Evolutionary conservation across 37 sponge, comb jelly and placozoan genomes (phyloP), one percentile per base, ranked within the genome.

Genomic region (Beroe forskalii): DNA sequence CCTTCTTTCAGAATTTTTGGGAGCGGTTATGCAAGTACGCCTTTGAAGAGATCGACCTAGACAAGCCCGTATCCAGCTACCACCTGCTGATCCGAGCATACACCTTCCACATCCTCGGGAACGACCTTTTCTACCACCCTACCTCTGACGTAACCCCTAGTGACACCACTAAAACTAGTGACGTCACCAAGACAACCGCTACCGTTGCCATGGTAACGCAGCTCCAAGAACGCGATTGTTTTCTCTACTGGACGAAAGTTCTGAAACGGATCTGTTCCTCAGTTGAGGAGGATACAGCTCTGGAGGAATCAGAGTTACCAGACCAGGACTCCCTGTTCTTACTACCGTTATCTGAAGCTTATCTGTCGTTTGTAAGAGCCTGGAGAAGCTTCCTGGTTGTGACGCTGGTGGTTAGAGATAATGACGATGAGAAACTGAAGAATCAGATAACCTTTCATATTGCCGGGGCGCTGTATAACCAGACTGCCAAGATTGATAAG

Each of bases 191-290:
- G 55, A 48, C 55, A 6, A 1, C 35, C 1, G 72, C 35, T 17
- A 69, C 72, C 39, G 27, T 32, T 33, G 38, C 27, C 86, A 80
- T 80, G 86, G 86, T 80, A 1, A 80, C 86, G 27, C 86, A 80
- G 86, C 55, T 80, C 30, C 86, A 80, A 48, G 86, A 80, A 25
- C 23, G 86, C 17, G 86, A 80, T 30, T 80, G 86, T 25, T 80
- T 80, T 30, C 86, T 80, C 30, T 80, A 80, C 86, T 80, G 86
- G 86, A 80, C 86, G n/a, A 80, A 80, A 43, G 86, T 80, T 8
- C 44, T 80, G 4, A 80, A 80, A 30, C 39, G 86, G 20, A 80
- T 80, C 8, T 80, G 86, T 43, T 80, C 86, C 27, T 80, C 86
- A 6, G 55, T 80, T 17, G 86, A 69, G 72, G 72, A 80, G 28